Base-by-base conservation (phyloP, 2,888 invertebrate genomes). In the Mactromeris polynyma region DNA sequence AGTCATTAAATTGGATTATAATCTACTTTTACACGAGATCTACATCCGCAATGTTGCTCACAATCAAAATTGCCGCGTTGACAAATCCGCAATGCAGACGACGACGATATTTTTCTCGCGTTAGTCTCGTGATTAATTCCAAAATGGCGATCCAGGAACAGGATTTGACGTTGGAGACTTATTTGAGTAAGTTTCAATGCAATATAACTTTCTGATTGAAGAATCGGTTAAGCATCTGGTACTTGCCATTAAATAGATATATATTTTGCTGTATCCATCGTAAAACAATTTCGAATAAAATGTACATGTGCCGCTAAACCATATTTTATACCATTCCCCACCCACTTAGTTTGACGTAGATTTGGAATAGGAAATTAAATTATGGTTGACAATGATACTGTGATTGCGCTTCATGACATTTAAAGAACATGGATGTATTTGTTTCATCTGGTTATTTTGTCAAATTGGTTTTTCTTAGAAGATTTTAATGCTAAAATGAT, bases 71-170 rank as follows among this genome's bases (percentile, higher is more conserved):
- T 64, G 26, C 26, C 58, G 58, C 26, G 58, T 26, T 64, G 26
- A 9, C 58, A 64, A 64, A 64, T 64, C 58, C 26, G 26, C n/a
- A 64, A 38, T 64, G 51, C 40, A 31, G 83, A 81, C 58, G 51
- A 84, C 77, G 78, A 80, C 90, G 84, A 84, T 84, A 78, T 78
- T 26, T 17, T 84, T 78, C 92, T 89, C 92, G 91, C 83, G 40
- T 38, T 73, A 83, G 87, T 91, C 90, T 89, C 93, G 91, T 91
- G 92, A 92, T 86, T 77, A 36, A 83, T 83, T 81, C 42, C 91
- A 93, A 92, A 81, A 93, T 93, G 93, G 93, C 93, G 85, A 81
- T 89, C 86, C 82, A 87, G 73, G 93, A 88, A 87, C 89, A 89
- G 87, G 91, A 92, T 64, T 88, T 90, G 85, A 92, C 93, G 83